Percentiles rank a stretch among this genome's conserved stretches.
These are phyloP conservation scores for Sebastes vulpes DNA, from an alignment of 2,797 vertebrate genomes.

Conservation along the genomic window DNA sequence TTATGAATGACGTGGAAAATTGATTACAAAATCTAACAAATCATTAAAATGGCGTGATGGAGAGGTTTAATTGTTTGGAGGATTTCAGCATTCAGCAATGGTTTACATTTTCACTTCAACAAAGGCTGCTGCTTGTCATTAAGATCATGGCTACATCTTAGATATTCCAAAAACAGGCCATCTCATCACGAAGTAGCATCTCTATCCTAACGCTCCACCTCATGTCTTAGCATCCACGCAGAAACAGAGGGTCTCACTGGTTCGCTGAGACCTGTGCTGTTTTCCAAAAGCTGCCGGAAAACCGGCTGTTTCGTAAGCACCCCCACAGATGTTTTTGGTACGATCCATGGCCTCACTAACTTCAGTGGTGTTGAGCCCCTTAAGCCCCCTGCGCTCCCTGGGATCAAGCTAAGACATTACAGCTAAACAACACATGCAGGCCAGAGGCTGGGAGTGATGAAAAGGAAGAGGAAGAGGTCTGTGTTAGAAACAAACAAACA, in stretches of 20 bases:
- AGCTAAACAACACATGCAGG: slow-evolving; percentile 56
- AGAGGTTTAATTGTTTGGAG: slow-evolving; percentile 7
- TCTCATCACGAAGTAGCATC: not conserved
- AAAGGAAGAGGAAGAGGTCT: slow-evolving; percentile 23
- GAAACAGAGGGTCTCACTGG: slow-evolving; percentile 4
- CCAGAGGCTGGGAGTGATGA: slow-evolving; percentile 41
- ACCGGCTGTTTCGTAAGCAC: slow-evolving; percentile 21
- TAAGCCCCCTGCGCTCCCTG: slow-evolving; percentile 43
- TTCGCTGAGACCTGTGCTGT: slow-evolving; percentile 12
- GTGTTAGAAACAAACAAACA: slow-evolving; percentile 28
- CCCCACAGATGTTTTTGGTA: slow-evolving; percentile 46
- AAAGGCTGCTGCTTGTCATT: not conserved
- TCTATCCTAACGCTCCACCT: slow-evolving; percentile 6
- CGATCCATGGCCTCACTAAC: slow-evolving; percentile 46
- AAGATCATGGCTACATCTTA: not conserved
- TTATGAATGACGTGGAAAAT: slow-evolving; percentile 33
- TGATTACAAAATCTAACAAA: slow-evolving; percentile 39
- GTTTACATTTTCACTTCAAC: slow-evolving; percentile 6
- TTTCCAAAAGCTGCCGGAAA: slow-evolving; percentile 36
- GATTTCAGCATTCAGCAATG: slow-evolving; percentile 7
- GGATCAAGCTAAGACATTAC: slow-evolving; percentile 55
- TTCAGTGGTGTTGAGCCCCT: slow-evolving; percentile 55
- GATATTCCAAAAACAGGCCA: slow-evolving; percentile 10
- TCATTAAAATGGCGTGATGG: slow-evolving; percentile 16
- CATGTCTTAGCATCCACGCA: not conserved